Evolutionary conservation across 2,888 invertebrate species (phyloP), one percentile per base, ranked within the genome.

Genomic region (Ichneumoninae sp.): DNA sequence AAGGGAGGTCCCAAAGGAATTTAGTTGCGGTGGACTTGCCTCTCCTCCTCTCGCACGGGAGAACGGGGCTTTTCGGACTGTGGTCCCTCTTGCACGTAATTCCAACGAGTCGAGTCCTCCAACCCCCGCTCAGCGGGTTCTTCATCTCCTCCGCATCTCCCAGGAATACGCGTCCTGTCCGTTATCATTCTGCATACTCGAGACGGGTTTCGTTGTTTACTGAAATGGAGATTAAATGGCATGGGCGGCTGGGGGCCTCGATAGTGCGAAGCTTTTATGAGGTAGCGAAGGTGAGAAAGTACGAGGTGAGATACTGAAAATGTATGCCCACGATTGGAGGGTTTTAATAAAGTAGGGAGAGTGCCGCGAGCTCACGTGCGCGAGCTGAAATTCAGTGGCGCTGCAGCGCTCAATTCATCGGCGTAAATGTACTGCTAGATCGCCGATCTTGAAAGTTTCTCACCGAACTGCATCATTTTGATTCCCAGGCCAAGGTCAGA

Each of bases 1-100:
- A 87, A 89, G 87, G 86, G 84, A 84, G 84, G 86, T 87, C 87
- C 88, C 79, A 13, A 40, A 40, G 85, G 79, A 71, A 80, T 83
- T 81, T 50, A 80, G 63, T 47, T 70, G 57, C 74, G 74, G 74
- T 57, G 69, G 76, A 80, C 66, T 83, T 26, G 22, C 66, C 79
- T 80, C 57, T 66, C 75, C 36, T 36, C 66, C 60, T 19, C 75
- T 6, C 3, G 26, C 8, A 16, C 30, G 3, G 13, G 44, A 36
- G 36, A 71, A 22, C 6, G 71, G 13, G 75, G 70, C n/a, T 66
- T n/a, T 63, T 70, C 22, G 50, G 36, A 60, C 60, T 44, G 60
- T 60, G 70, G 50, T 65, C 16, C 30, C 60, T 71, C 22, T 52
- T 50, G 50, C 78, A 50, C 60, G 63, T 36, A 40, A 66, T 66